Percentiles rank a stretch among this genome's conserved stretches.
Conservation (phyloP, 2,113 vertebrate genomes). For the Athene noctua region DNA sequence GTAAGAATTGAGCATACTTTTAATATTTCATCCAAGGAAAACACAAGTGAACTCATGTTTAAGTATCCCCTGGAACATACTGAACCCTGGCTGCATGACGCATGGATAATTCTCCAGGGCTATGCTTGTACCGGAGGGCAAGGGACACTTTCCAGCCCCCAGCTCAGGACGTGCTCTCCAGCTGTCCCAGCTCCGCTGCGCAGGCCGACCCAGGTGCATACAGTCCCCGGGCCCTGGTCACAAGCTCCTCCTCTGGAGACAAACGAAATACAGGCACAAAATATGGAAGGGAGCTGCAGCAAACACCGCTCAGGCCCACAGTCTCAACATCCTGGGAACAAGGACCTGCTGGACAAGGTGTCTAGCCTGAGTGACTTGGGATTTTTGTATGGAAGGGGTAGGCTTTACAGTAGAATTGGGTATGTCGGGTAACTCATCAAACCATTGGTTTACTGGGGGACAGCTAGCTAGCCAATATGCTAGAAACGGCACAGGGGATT, state of each 20-base stretch:
- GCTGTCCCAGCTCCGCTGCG: not conserved
- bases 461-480: not conserved
- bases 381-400: not conserved
- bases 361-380: not conserved
- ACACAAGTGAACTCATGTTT: not conserved
- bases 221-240: rapidly evolving
- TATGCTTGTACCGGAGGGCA: not conserved
- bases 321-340: not conserved
- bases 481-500: not conserved
- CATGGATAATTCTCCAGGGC: not conserved
- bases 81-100: not conserved
- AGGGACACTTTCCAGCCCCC: not conserved
- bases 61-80: slow-evolving; percentile 1
- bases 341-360: not conserved
- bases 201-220: not conserved
- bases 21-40: not conserved
- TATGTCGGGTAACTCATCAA: not conserved
- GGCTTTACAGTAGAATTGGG: not conserved
- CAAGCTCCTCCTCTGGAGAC: not conserved
- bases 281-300: not conserved
- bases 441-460: not conserved
- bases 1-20: not conserved
- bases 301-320: not conserved
- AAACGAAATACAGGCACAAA: not conserved
- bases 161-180: not conserved